Evolutionary conservation across 2,797 vertebrate species (phyloP), one percentile per base, ranked within the genome.

Genomic region (Balearica regulorum): DNA sequence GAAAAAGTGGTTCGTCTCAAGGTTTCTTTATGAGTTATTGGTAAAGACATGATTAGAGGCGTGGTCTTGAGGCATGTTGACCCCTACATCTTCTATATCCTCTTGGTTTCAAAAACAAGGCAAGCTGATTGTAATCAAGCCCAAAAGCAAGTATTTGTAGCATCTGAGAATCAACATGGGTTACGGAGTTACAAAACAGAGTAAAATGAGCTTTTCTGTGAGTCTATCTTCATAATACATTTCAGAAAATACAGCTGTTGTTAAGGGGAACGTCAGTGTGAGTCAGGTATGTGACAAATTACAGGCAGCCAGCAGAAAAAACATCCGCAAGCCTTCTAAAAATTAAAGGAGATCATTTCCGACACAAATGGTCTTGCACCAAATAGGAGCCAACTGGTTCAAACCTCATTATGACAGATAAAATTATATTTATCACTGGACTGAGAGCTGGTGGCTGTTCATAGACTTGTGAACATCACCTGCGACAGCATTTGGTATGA

Each of bases 371-470:
- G 28, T 82, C 89, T 62, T 80, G 62, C 41, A 89, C 39, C 65
- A 92, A 90, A 71, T 71, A 81, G 16, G 15, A 83, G 57, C 57
- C 64, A 91, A 90, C 28, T 64, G 65, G 60, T 81, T 71, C 41
- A 72, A 89, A 82, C 41, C 43, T 95, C 71, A 44, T 93, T 71
- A 88, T 37, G 89, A 83, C 89, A 92, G 83, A 94, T 65, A 83
- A 88, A 90, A 94, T 95, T 88, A 61, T 61, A 31, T 81, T 93
- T 93, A 93, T 72, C 86, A 51, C 69, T 13, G 53, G 77, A 41
- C 54, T 91, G 93, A 87, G 65, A 85, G 79, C 69, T 91, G 87
- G 79, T 89, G 92, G 71, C 79, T 91, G 75, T 22, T 69, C 88
- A 37, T 29, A 79, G 87, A 49, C 69, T 86, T 29, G 39, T 53